phyloP scores from a whole-genome alignment of 2,113 vertebrate genomes.

The Prolemur simus region DNA sequence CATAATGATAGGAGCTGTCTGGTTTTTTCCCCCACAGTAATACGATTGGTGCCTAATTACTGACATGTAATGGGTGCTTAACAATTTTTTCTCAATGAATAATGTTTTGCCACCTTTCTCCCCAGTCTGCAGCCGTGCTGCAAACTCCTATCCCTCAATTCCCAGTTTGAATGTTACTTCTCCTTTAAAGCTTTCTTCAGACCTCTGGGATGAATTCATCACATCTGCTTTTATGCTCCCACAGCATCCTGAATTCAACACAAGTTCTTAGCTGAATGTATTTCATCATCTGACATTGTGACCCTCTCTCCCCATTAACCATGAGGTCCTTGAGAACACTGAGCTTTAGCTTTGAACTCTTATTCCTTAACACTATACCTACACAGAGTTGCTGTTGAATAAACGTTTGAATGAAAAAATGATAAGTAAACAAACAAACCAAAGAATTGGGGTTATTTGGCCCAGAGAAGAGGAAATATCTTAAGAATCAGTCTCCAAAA shows the following conservation, averaged over 20 bases:
- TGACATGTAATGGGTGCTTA: neutral
- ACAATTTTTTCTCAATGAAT: neutral
- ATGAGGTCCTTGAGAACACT: neutral
- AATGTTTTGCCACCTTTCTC: neutral
- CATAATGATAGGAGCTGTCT: neutral
- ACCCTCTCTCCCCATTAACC: neutral
- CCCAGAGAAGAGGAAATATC: neutral
- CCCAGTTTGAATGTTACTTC: neutral
- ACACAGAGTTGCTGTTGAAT: neutral
- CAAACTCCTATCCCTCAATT: neutral
- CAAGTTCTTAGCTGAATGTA: neutral
- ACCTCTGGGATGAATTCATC: neutral
- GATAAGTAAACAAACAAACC: neutral
- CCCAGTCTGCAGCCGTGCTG: neutral
- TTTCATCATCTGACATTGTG: neutral
- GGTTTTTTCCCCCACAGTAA: neutral
- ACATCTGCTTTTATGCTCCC: neutral
- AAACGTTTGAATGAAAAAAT: neutral
- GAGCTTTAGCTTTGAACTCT: neutral
- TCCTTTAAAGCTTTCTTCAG: neutral
- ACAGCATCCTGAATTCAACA: neutral
- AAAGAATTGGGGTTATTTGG: neutral
- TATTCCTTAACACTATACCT: neutral
- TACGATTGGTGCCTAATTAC: neutral
- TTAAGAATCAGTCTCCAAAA: slow-evolving; percentile 32